Conservation (phyloP, 2,888 invertebrate species). For the Notocelia uddmanniana region DNA sequence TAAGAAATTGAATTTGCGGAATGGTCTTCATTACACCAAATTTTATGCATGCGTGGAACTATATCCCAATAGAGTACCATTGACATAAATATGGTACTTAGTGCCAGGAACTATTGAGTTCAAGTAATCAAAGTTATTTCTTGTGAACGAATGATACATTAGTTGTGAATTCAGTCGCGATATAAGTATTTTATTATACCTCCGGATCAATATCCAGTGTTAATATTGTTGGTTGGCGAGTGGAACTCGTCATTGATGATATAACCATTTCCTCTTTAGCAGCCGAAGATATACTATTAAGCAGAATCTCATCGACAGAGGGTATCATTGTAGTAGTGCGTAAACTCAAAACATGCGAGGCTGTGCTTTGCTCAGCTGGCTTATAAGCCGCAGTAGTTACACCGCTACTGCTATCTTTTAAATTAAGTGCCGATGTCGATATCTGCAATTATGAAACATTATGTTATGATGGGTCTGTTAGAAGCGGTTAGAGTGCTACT, state of each 20-base stretch:
- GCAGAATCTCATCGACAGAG: constrained; percentile 86
- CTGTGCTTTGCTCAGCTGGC: constrained; percentile 83
- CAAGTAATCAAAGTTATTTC: constrained; percentile 46
- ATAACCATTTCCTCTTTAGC: constrained; percentile 86
- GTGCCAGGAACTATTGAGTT: constrained; percentile 9
- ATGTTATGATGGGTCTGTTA: constrained; percentile 72
- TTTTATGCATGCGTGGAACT: constrained; percentile 38
- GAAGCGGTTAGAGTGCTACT: constrained; percentile 66
- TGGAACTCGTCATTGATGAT: constrained; percentile 82
- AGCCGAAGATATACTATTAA: constrained; percentile 87
- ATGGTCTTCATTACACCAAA: constrained; percentile 22
- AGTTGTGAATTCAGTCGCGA: constrained; percentile 60
- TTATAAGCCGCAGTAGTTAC: constrained; percentile 78
- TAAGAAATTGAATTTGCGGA: constrained; percentile 18
- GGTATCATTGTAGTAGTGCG: constrained; percentile 86
- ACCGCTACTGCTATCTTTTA: constrained; percentile 81
- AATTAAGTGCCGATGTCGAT: constrained; percentile 82
- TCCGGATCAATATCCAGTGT: constrained; percentile 87
- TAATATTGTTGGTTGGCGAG: constrained; percentile 85
- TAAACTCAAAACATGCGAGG: constrained; percentile 85
- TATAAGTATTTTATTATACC: constrained; percentile 81
- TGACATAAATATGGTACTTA: constrained; percentile 26
- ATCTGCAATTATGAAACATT: constrained; percentile 84
- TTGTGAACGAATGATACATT: constrained; percentile 46
- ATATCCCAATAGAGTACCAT: constrained; percentile 13